Percentiles rank a stretch among this genome's conserved stretches.
phyloP scores from a whole-genome alignment of 2,797 vertebrate species.

The Pseudochaenichthys georgianus region DNA sequence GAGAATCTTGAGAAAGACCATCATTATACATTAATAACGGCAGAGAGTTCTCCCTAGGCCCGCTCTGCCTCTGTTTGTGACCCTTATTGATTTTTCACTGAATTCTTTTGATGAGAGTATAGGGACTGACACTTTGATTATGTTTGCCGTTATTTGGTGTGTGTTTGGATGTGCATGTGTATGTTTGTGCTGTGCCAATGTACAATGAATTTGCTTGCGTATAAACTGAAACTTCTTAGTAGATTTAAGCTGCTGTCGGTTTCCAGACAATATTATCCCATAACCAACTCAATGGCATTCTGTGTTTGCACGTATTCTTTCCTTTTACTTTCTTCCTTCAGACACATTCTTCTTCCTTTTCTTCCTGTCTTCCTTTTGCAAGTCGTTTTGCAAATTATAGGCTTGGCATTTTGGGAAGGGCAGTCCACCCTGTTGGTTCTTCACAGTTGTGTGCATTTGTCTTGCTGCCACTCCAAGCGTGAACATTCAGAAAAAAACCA shows the following conservation, averaged over 20 bases:
- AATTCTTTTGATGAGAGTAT: constrained; percentile 69
- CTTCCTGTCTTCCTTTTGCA: constrained; percentile 2
- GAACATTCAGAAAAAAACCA: constrained; percentile 49
- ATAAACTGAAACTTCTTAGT: not conserved
- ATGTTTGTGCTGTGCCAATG: not conserved
- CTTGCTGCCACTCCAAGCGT: constrained; percentile 64
- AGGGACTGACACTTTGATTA: constrained; percentile 71
- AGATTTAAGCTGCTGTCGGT: not conserved
- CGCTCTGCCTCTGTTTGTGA: constrained; percentile 66
- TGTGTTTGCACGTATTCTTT: not conserved
- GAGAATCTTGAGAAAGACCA: constrained; percentile 63
- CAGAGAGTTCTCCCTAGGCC: constrained; percentile 50
- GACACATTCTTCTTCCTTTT: not conserved
- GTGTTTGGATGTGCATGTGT: constrained; percentile 7
- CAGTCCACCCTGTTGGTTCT: constrained; percentile 64
- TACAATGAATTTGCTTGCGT: not conserved
- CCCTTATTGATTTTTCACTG: constrained; percentile 72
- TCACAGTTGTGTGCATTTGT: constrained; percentile 78
- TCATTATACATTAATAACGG: constrained; percentile 74
- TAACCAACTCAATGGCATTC: not conserved
- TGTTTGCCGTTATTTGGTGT: constrained; percentile 38
- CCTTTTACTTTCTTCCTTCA: not conserved
- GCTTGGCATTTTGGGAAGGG: constrained; percentile 72
- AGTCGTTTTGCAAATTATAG: constrained; percentile 70
- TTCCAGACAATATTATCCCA: not conserved